Evolutionary conservation across 1,140 invertebrate species (phyloP).

Genomic region (Cherax destructor): DNA sequence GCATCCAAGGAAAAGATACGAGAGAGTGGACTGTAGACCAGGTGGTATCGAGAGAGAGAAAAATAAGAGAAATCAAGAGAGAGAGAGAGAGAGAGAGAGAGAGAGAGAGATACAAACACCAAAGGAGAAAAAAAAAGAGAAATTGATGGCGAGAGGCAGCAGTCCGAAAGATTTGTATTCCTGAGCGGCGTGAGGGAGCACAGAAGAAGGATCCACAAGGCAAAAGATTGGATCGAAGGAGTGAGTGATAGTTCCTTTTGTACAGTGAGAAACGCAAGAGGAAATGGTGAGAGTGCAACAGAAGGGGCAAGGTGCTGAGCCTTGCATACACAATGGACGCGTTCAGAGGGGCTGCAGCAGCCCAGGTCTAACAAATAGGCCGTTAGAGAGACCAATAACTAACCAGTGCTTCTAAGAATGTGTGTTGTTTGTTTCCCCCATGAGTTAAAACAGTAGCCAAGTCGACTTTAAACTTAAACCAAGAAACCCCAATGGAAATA

Average conservation of each 20-base stretch:
- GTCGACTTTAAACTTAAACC: neutral
- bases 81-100: too few species aligned
- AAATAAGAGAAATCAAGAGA: too few species aligned
- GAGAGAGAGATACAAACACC: too few species aligned
- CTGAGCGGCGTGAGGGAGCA: neutral
- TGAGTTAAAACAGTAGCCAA: neutral
- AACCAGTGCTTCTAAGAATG: too few species aligned
- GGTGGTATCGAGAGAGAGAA: too few species aligned
- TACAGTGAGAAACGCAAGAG: constrained; percentile 25
- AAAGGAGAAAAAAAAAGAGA: too few species aligned
- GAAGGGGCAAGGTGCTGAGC: neutral
- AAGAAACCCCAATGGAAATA: neutral
- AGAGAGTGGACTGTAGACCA: too few species aligned
- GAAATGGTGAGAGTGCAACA: neutral
- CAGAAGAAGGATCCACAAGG: neutral
- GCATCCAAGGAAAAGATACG: too few species aligned
- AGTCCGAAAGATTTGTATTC: constrained; percentile 16
- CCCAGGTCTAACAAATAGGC: too few species aligned
- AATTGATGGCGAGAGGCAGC: too few species aligned
- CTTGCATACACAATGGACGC: constrained; percentile 23
- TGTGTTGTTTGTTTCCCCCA: too few species aligned
- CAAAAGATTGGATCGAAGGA: constrained; percentile 38
- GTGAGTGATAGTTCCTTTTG: constrained; percentile 27
- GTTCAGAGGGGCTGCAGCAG: neutral
- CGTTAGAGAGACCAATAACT: too few species aligned